A percentile compares a stretch with the other conserved stretches of the same genome.
Conservation (phyloP, 2,888 invertebrate species). For the Incurvaria masculella region DNA sequence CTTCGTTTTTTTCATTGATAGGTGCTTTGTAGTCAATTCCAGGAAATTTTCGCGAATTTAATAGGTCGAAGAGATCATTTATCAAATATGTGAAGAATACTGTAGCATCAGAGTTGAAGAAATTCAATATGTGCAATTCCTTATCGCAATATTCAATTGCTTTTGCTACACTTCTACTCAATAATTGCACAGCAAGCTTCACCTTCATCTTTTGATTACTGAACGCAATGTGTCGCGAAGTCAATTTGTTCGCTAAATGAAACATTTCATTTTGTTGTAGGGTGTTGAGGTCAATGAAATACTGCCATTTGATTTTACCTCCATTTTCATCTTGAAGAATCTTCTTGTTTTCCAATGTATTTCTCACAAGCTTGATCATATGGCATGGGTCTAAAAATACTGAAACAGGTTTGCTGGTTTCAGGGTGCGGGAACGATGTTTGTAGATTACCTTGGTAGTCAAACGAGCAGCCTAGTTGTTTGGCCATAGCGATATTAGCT, state of each 20-base stretch:
- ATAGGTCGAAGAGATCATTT: conserved; percentile 9
- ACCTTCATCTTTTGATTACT: conserved; percentile 17
- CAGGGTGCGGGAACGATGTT: conserved; percentile 3
- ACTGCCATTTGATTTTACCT: conserved; percentile 10
- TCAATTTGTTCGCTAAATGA: conserved; percentile 15
- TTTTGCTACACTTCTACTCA: conserved; percentile 15
- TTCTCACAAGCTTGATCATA: conserved; percentile 9
- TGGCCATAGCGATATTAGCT: conserved; percentile 7
- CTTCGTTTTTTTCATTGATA: neutral
- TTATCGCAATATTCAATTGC: conserved; percentile 10
- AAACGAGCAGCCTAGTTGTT: conserved; percentile 16
- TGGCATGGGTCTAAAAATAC: conserved; percentile 8
- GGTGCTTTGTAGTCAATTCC: conserved; percentile 2
- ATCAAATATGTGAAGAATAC: conserved; percentile 2
- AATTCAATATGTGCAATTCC: conserved; percentile 5
- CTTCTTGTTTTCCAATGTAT: conserved; percentile 8
- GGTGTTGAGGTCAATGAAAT: conserved; percentile 8
- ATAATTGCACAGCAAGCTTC: conserved; percentile 15
- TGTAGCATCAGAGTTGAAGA: conserved; percentile 3
- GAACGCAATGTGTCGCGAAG: conserved; percentile 14
- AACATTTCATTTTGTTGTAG: conserved; percentile 14
- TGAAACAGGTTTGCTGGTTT: too few relatives aligned
- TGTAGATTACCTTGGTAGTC: conserved; percentile 12
- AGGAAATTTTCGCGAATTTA: conserved; percentile 1
- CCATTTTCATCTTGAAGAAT: conserved; percentile 5